Evolutionary conservation across 2,888 invertebrate species (phyloP).

Genomic region (Drosophila robusta): DNA sequence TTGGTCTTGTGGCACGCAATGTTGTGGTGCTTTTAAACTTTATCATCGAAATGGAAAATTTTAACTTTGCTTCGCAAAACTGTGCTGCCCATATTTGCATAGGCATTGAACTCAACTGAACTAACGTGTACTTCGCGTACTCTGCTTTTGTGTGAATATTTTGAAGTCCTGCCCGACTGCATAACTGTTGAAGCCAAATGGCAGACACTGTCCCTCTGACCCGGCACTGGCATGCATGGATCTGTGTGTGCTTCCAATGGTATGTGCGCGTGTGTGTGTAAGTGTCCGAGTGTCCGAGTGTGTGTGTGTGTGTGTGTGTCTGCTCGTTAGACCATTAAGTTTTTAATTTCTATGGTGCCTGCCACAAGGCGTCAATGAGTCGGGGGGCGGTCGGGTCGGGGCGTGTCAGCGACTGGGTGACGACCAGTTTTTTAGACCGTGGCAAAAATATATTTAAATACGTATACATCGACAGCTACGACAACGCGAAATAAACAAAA

Average conservation of each 20-base stretch:
- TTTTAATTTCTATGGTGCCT: slow-evolving; percentile 60
- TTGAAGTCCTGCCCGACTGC: background rate
- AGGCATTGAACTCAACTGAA: slow-evolving; percentile 6
- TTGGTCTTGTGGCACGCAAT: background rate
- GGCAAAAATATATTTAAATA: background rate
- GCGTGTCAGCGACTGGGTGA: slow-evolving; percentile 13
- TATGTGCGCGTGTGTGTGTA: background rate
- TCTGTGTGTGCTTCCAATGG: background rate
- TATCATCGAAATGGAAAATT: background rate
- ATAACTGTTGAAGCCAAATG: slow-evolving; percentile 7
- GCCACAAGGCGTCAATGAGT: slow-evolving; percentile 28
- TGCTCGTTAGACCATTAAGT: slow-evolving; percentile 61
- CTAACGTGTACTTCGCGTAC: background rate
- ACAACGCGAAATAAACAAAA: slow-evolving; percentile 29
- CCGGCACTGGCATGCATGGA: background rate
- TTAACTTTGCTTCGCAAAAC: background rate
- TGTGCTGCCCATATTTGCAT: slow-evolving; percentile 11
- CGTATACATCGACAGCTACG: slow-evolving; percentile 3
- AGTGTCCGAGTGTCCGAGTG: background rate
- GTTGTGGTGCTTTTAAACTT: background rate
- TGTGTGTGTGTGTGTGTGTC: slow-evolving; percentile 11
- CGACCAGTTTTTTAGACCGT: slow-evolving; percentile 32
- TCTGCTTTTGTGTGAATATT: background rate
- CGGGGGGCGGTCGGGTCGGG: slow-evolving; percentile 1
- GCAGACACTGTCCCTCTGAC: background rate